Base-by-base conservation (phyloP, 2,888 invertebrate species). In the Melieria picta region DNA sequence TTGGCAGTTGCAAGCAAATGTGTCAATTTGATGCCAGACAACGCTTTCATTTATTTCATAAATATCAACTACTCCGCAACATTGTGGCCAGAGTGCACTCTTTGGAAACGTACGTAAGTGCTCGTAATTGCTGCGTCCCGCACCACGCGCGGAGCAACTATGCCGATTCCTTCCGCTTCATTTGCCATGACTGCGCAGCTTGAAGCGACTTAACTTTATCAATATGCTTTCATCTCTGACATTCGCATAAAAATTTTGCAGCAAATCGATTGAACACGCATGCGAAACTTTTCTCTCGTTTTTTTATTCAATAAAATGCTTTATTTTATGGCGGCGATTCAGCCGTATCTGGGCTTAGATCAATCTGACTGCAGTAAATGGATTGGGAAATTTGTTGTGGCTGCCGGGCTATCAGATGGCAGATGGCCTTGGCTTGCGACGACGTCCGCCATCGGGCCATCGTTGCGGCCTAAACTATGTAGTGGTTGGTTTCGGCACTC, bases 221-320 rank as follows among this genome's bases (percentile, higher is more conserved):
- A 58, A 42, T 58, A 58, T 58, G 58, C 30, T 58, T 58, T 58
- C 58, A 58, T 58, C 58, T 42, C 30, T 58, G 58, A 58, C 58
- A 58, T 58, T 58, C 58, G 58, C 58, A 58, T 58, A 58, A 58
- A 30, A 58, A 58, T 58, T 58, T 58, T 58, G 58, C 58, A 58
- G 30, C 42, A 30, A 58, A 58, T 58, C 58, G 58, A 58, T 58
- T 58, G 16, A 30, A 58, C 30, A 58, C 58, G 58, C 58, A 58
- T 52, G 52, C 52, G 52, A 52, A 52, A 52, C 5, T n/a, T n/a
- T 7, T 7, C 5, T 13, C 13, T 52, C 13, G 52, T 11, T 52
- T 52, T 52, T 52, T 52, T 52, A 52, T 52, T 52, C 13, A 52
- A 52, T 52, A 52, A 52, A 52, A 52, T n/a, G 52, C 13, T 52